Evolutionary conservation across 1,140 invertebrate genomes (phyloP), one percentile per base, ranked within the genome.

Genomic region (Bathynomus jamesi): DNA sequence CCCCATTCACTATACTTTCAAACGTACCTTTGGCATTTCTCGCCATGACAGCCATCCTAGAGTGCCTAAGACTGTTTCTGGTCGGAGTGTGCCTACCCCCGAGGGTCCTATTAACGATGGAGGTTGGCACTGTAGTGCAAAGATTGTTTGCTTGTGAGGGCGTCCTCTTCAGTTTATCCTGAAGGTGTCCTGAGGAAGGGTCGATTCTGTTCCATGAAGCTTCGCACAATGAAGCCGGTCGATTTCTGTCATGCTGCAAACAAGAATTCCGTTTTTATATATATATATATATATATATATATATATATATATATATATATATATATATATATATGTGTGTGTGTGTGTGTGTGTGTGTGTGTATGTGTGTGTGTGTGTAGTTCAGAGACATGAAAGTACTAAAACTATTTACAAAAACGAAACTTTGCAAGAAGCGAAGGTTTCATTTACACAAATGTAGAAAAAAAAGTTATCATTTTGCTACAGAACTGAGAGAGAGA

Each of bases 121-220:
- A 89, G 80, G 88, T 87, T 60, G 88, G 88, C 66, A 89, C 88
- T 2, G 88, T 90, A 25, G 88, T 90, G 70, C 84, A 84, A 80
- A 89, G 78, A 78, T 82, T 82, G 74, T 81, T 82, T 27, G 85
- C 84, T 81, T 85, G 84, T n/a, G 84, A 84, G n/a, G 84, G 84
- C 24, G 92, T 92, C 89, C 90, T 90, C 80, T 92, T 90, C 79
- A 78, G 81, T 81, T 78, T 80, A 77, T 27, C 81, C 78, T 78
- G 81, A 80, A 78, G 81, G 79, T 73, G 72, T 21, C 82, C 79
- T 79, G 81, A 81, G 75, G 80, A 76, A 4, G 61, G 4, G 2
- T 17, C 21, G 25, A 71, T 69, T 28, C 66, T 73, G 40, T 69
- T 64, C 75, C 75, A 76, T n/a, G 75, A 74, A 0, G 75, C 40